Evolutionary conservation across 2,888 invertebrate genomes (phyloP), one percentile per base, ranked within the genome.

Genomic region (Girardia tigrina): DNA sequence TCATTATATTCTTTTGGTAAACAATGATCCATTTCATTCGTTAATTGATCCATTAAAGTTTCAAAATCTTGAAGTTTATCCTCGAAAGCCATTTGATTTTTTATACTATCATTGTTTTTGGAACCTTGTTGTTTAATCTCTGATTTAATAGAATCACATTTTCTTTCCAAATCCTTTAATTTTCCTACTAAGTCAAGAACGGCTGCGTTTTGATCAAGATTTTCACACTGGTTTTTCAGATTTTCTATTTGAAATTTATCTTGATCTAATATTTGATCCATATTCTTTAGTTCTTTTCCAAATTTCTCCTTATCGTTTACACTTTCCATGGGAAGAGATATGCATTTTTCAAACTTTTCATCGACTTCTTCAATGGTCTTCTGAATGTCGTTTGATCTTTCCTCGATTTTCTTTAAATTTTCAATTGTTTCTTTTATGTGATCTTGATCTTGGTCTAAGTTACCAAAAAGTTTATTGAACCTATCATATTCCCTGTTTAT

Each of bases 401-500:
- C 56, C 6, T 56, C 56, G n/a, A 56, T 56, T 56, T 12, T 4
- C n/a, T 4, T 56, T 8, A 56, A 23, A 4, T 56, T 56, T 4
- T n/a, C 56, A 56, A 56, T 56, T 56, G 56, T 56, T n/a, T 56
- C 56, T 56, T 56, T 56, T 20, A 56, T 56, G 23, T 56, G n/a
- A n/a, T 56, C 56, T 2, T 4, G 4, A 12, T 56, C 56, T 4
- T 56, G 56, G 23, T 56, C 56, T 56, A 56, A 56, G 23, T 56
- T n/a, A 6, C 8, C n/a, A n/a, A 56, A 56, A 56, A 56, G 6
- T 8, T n/a, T 4, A n/a, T 56, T 4, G n/a, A 56, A 56, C 23
- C 23, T 56, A 20, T 56, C 56, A 12, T 20, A 20, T 56, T 56
- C 56, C 8, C 2, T 56, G n/a, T 56, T 4, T 20, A 56, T n/a